phyloP scores from a whole-genome alignment of 2,888 invertebrate genomes.

The Tubulanus polymorphus region DNA sequence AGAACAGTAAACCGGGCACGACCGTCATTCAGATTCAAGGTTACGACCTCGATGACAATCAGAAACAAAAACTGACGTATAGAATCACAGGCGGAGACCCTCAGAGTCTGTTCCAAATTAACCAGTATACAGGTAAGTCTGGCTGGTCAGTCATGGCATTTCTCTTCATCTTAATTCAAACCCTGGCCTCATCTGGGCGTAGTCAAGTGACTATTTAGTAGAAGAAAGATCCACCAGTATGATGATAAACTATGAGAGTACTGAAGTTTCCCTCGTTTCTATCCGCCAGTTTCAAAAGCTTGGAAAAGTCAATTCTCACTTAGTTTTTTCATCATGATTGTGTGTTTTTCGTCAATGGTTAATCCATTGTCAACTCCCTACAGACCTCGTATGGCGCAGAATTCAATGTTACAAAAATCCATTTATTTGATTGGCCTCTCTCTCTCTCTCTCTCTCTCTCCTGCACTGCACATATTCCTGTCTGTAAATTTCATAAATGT shows the following conservation, averaged over 20 bases:
- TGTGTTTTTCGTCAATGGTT: no score
- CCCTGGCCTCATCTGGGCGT: neutral
- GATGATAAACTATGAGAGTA: neutral
- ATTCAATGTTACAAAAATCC: no score
- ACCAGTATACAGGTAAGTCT: constrained; percentile 71
- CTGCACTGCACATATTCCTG: no score
- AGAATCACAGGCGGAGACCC: constrained; percentile 87
- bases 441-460: no score
- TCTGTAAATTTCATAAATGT: no score
- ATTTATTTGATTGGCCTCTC: no score
- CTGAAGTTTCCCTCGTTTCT: no score
- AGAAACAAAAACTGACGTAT: constrained; percentile 67
- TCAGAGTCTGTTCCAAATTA: constrained; percentile 84
- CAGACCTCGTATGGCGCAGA: no score
- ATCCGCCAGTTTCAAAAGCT: no score
- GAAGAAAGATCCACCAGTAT: neutral
- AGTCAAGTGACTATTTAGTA: neutral
- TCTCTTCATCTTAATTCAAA: neutral
- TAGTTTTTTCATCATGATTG: no score
- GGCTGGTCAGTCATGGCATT: neutral
- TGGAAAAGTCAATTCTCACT: no score
- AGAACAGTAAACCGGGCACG: constrained; percentile 58
- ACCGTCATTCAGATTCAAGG: constrained; percentile 74
- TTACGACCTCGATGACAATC: constrained; percentile 68
- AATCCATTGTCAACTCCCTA: no score